These are phyloP conservation scores for Lagopus muta DNA, from an alignment of 2,113 vertebrate genomes.

Conservation along the genomic window DNA sequence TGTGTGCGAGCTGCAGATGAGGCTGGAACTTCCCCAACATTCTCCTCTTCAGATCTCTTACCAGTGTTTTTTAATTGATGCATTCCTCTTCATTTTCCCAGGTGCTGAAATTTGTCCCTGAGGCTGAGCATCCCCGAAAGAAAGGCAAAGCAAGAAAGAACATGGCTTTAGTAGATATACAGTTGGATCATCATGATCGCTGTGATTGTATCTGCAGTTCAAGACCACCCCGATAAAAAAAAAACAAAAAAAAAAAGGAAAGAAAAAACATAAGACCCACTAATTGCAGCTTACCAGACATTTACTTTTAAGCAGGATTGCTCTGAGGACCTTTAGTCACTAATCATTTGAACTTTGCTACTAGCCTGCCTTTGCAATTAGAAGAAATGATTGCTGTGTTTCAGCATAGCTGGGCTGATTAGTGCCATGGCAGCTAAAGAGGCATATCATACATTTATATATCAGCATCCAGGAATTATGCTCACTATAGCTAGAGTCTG, in stretches of 20 bases:
- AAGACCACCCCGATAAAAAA: conserved; percentile 89
- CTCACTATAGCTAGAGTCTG: conserved; percentile 43
- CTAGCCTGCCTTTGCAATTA: conserved; percentile 67
- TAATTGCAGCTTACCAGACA: neutral
- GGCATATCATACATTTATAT: conserved; percentile 32
- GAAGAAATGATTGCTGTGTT: conserved; percentile 53
- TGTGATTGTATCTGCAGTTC: conserved; percentile 93
- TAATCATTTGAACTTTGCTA: conserved; percentile 60
- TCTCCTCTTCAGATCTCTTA: neutral
- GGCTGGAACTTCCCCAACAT: neutral
- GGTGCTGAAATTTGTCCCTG: conserved; percentile 93
- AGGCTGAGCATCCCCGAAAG: conserved; percentile 76
- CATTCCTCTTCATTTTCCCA: conserved; percentile 68
- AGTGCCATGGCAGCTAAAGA: conserved; percentile 62
- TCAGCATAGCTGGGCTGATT: conserved; percentile 59
- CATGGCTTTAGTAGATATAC: conserved; percentile 89
- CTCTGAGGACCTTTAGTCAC: conserved; percentile 48
- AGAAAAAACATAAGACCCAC: neutral
- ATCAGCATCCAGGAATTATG: conserved; percentile 47
- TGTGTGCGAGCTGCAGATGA: neutral
- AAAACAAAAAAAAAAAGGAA: neutral
- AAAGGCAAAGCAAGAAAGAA: conserved; percentile 81
- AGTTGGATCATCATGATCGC: conserved; percentile 91
- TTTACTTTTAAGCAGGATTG: conserved; percentile 51
- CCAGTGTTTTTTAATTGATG: neutral